These are phyloP conservation scores for Catamblyrhynchus diadema DNA, from an alignment of 2,797 vertebrate genomes.

Conservation along the genomic window DNA sequence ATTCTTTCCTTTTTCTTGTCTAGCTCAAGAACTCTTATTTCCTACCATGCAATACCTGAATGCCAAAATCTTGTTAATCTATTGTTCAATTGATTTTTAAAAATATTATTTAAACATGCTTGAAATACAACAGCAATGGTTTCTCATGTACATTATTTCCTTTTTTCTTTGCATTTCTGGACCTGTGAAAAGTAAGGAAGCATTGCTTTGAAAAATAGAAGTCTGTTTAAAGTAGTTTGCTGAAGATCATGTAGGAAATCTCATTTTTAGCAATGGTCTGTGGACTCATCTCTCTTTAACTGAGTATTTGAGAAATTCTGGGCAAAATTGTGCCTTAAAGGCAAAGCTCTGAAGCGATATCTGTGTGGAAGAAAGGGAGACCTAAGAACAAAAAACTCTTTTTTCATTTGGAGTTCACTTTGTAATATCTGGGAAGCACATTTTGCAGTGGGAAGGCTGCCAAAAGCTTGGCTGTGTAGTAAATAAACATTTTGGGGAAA, in stretches of 20 bases:
- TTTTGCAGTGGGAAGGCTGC: slow-evolving; percentile 50
- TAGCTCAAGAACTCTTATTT: not conserved
- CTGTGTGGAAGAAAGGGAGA: not conserved
- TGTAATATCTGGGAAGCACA: slow-evolving; percentile 53
- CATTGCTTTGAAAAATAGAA: not conserved
- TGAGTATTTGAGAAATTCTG: not conserved
- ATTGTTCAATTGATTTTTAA: fast-evolving
- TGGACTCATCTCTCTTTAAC: not conserved
- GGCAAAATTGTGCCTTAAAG: slow-evolving; percentile 7
- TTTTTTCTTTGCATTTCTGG: not conserved
- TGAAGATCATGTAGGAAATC: not conserved
- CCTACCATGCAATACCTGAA: not conserved
- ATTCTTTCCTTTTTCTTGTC: not conserved
- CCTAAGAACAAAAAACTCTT: not conserved
- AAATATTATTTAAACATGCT: not conserved
- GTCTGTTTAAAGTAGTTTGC: not conserved
- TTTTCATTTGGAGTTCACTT: not conserved
- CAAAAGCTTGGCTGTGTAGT: slow-evolving; percentile 54
- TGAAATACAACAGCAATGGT: not conserved
- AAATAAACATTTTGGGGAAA: slow-evolving; percentile 59
- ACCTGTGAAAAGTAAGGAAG: not conserved
- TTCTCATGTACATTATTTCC: not conserved
- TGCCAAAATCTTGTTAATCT: not conserved
- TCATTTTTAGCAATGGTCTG: not conserved
- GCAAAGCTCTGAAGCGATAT: not conserved